Conservation (phyloP, 2,113 vertebrate genomes). For the Poecilia latipinna region DNA sequence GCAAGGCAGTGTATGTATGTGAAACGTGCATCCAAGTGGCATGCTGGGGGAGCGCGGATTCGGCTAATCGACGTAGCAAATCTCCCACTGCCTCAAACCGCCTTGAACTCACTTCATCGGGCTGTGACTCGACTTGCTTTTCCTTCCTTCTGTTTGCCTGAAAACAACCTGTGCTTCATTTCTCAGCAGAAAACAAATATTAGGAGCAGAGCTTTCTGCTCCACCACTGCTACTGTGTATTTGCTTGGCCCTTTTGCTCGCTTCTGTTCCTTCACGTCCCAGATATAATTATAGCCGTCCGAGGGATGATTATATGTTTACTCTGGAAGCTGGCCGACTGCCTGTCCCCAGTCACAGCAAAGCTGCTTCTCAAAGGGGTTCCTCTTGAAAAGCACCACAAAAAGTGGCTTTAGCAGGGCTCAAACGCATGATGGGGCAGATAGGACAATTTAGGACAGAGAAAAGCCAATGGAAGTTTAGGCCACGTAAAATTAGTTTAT, state of each 20-base stretch:
- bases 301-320: constrained; percentile 90
- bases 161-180: constrained; percentile 69
- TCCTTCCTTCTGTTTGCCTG: constrained; percentile 62
- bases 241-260: constrained; percentile 62
- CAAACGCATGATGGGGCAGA: constrained; percentile 43
- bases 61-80: constrained; percentile 15
- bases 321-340: constrained; percentile 88
- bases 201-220: constrained; percentile 75
- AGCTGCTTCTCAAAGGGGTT: constrained; percentile 77
- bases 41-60: constrained; percentile 16
- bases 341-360: constrained; percentile 79
- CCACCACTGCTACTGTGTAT: constrained; percentile 83
- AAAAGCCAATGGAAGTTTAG: constrained; percentile 23
- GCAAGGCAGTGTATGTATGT: constrained; percentile 36
- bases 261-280: constrained; percentile 85
- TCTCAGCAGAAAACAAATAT: constrained; percentile 78
- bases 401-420: constrained; percentile 50
- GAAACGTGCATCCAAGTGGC: constrained; percentile 65
- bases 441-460: constrained; percentile 21
- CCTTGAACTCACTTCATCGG: constrained; percentile 68
- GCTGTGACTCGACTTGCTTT: constrained; percentile 64
- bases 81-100: constrained; percentile 1
- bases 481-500: constrained; percentile 60
- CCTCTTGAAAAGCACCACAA: constrained; percentile 77
- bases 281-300: constrained; percentile 86